phyloP scores from a whole-genome alignment of 1,140 invertebrate species.

The Bathynomus jamesi region DNA sequence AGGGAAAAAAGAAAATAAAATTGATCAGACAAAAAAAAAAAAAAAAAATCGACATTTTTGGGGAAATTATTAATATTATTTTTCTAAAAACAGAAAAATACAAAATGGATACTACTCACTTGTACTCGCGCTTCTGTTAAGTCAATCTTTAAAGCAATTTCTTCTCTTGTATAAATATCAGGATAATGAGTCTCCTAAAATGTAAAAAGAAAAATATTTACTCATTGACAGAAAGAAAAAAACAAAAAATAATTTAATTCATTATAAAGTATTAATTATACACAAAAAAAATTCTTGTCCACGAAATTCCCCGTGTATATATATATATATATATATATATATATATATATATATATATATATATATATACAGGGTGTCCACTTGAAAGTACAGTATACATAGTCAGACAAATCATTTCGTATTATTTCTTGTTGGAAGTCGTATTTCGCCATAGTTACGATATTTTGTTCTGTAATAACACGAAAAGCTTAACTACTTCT shows the following conservation, averaged over 20 bases:
- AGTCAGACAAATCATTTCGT: neutral
- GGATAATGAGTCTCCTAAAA: slow-evolving; percentile 92
- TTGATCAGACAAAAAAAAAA: neutral
- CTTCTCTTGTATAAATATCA: slow-evolving; percentile 97
- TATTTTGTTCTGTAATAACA: too few species aligned
- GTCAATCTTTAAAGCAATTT: slow-evolving; percentile 96
- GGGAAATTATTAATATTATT: too few species aligned
- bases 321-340: neutral
- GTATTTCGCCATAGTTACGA: too few species aligned
- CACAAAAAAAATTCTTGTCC: neutral
- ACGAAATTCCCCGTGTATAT: neutral
- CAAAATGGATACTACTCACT: slow-evolving; percentile 53
- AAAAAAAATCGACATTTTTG: too few species aligned
- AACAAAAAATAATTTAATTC: neutral
- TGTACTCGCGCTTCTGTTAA: slow-evolving; percentile 96
- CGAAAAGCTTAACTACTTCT: neutral
- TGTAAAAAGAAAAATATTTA: neutral
- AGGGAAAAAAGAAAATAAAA: neutral
- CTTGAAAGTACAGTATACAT: neutral
- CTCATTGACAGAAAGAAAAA: neutral
- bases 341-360: neutral
- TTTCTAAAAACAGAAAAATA: neutral
- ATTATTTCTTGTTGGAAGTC: too few species aligned
- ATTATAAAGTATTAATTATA: neutral
- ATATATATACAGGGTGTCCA: neutral